Conservation (phyloP, 2,113 vertebrate genomes). For the Brachyhypopomus occidentalis region DNA sequence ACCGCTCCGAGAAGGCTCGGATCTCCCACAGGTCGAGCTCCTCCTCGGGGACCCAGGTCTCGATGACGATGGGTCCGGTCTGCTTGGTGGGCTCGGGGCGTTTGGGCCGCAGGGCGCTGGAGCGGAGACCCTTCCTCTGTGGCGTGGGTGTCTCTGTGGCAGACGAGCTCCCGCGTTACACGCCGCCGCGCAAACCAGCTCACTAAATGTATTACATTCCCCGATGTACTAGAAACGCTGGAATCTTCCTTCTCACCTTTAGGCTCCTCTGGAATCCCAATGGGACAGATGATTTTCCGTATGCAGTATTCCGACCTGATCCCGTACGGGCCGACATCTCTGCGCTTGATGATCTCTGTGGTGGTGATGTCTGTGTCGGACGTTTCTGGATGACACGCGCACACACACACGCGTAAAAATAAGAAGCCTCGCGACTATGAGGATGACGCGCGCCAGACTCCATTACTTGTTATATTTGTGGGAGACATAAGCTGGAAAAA, state of each 20-base stretch:
- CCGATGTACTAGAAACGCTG: no score
- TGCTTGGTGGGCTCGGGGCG: slow-evolving; percentile 95
- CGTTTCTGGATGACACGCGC: slow-evolving; percentile 81
- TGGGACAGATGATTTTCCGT: slow-evolving; percentile 97
- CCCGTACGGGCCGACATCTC: slow-evolving; percentile 93
- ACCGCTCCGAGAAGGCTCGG: slow-evolving; percentile 98
- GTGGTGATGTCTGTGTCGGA: slow-evolving; percentile 97
- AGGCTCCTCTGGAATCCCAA: slow-evolving; percentile 93
- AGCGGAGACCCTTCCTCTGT: slow-evolving; percentile 87
- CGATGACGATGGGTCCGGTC: slow-evolving; percentile 94
- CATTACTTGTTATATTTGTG: no score
- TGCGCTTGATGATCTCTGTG: slow-evolving; percentile 97
- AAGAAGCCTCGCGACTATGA: no score
- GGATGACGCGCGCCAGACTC: no score
- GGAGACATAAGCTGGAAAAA: no score
- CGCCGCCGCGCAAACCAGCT: no score
- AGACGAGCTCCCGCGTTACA: no score
- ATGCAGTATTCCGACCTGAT: slow-evolving; percentile 98
- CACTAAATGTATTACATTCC: no score
- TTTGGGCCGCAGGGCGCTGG: slow-evolving; percentile 92
- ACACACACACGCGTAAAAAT: not conserved
- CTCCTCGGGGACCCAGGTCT: slow-evolving; percentile 97
- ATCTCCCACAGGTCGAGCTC: slow-evolving; percentile 99
- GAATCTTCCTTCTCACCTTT: slow-evolving; percentile 80
- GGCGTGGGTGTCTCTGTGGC: slow-evolving; percentile 89